These are phyloP conservation scores for Tanaodytes sp. DNA, from an alignment of 2,888 invertebrate genomes.

Conservation along the genomic window DNA sequence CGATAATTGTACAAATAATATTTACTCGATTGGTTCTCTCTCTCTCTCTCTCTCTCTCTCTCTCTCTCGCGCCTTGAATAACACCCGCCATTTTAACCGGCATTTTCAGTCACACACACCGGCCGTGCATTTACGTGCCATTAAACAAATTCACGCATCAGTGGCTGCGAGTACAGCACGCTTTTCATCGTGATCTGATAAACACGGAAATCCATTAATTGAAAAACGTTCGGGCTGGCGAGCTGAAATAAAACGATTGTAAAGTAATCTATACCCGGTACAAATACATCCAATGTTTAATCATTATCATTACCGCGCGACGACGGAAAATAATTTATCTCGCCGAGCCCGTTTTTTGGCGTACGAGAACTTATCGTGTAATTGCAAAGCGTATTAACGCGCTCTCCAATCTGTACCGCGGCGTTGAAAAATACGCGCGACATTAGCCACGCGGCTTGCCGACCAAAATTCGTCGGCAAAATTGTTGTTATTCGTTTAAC, in stretches of 20 bases:
- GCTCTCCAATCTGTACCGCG: not conserved
- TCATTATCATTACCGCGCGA: slow-evolving; percentile 43
- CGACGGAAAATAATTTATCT: slow-evolving; percentile 39
- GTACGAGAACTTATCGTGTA: slow-evolving; percentile 23
- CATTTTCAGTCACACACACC: slow-evolving; percentile 49
- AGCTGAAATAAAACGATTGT: slow-evolving; percentile 53
- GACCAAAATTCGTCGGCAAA: too few species aligned
- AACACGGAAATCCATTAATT: slow-evolving; percentile 70
- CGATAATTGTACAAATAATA: slow-evolving; percentile 25
- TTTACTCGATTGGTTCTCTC: not conserved
- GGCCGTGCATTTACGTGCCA: slow-evolving; percentile 55
- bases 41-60: too few species aligned
- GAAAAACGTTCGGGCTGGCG: slow-evolving; percentile 65
- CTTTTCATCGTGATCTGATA: slow-evolving; percentile 60
- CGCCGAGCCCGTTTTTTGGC: slow-evolving; percentile 25
- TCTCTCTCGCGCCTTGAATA: slow-evolving; percentile 8
- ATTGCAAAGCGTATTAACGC: slow-evolving; percentile 36
- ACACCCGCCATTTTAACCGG: slow-evolving; percentile 37
- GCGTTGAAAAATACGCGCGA: too few species aligned
- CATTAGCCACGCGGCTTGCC: too few species aligned
- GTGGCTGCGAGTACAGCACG: slow-evolving; percentile 53
- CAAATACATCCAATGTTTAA: slow-evolving; percentile 37
- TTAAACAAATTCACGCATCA: slow-evolving; percentile 62
- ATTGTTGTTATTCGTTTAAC: not conserved
- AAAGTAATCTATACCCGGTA: slow-evolving; percentile 38